Base-by-base conservation (phyloP, 2,113 vertebrate genomes). In the Odobenus rosmarus region DNA sequence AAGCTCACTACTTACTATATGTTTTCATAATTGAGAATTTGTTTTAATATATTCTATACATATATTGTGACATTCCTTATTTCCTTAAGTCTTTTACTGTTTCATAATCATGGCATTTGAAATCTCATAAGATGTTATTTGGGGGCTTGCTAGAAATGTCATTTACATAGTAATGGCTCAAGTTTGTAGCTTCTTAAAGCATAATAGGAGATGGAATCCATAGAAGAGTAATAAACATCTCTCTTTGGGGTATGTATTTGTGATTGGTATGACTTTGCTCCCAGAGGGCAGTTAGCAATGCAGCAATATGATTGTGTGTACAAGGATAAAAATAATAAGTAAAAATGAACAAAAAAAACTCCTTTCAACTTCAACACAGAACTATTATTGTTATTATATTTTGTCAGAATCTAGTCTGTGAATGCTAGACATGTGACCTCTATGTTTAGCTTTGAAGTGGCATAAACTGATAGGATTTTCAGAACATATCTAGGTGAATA, bases 21-120 rank as follows among this genome's bases (percentile, higher is more conserved):
- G 39, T 10, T 93, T 93, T 92, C 14, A 82, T 90, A 94, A 93
- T 88, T 88, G 12, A 8, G 93, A 90, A n/a, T 80, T 14, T 94
- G 31, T 74, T 91, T 80, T 85, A 97, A 94, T 81, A 2, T 0
- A 13, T 81, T 94, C 46, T 55, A 42, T n/a, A 80, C 3, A 80
- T 72, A 59, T 55, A 81, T 1, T 88, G 49, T 92, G 13, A 3
- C 90, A 81, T 57, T 42, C 15, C 85, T 89, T 94, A 49, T 86
- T 97, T 95, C 14, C 31, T 93, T 81, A 83, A 8, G 18, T 33
- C 31, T 85, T 91, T 91, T 67, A 57, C 19, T 77, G 5, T 77
- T 72, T 96, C 36, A 79, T 94, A 82, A 93, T 91, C 19, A 77
- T 89, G 28, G 7, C 57, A 95, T 83, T 81, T 96, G 62, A 95